Base-by-base conservation (phyloP, 1,140 invertebrate genomes). In the Nautilus pompilius region DNA sequence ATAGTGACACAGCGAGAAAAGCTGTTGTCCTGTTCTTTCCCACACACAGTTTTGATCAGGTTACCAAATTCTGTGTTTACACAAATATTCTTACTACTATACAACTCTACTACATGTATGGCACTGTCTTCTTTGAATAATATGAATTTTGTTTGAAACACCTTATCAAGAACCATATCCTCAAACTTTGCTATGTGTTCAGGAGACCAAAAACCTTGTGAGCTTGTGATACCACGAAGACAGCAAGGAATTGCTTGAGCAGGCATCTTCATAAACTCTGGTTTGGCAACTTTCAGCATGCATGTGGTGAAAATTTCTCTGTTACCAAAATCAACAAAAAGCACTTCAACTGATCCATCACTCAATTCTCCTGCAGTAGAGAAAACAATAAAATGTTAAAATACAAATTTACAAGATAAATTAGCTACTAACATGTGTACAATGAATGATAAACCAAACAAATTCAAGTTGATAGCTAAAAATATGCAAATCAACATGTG, bases 291-390 rank as follows among this genome's bases (percentile, higher is more conserved):
- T 58, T 73, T 73, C n/a, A 81, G 30, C 13, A 51, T 58, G n/a
- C 72, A 65, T 13, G 41, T 58, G 13, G 85, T 48, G 17, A 82
- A 77, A 28, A 66, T 73, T 46, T 84, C 81, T 28, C 68, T 75
- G 74, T 93, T 93, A 6, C 93, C 93, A 75, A 89, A 93, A 75
- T 95, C 93, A 3, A 93, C 87, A 73, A 92, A 94, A 29, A 88
- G 85, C 0, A 93, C 88, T 1, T 89, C 89, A 15, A 87, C 89
- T 26, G 89, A 87, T n/a, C 70, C 70, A 58, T 66, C 68, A 20
- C 60, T 55, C 57, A 68, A 58, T 33, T 76, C 54, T 32, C 74
- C 76, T 75, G 67, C 36, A 67, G 69, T 24, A 61, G 17, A 60
- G 49, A 26, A 66, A 45, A 57, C 24, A 61, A 49, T 20, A 46